Conservation (phyloP, 1,140 invertebrate species). For the Drosophila nannoptera region DNA sequence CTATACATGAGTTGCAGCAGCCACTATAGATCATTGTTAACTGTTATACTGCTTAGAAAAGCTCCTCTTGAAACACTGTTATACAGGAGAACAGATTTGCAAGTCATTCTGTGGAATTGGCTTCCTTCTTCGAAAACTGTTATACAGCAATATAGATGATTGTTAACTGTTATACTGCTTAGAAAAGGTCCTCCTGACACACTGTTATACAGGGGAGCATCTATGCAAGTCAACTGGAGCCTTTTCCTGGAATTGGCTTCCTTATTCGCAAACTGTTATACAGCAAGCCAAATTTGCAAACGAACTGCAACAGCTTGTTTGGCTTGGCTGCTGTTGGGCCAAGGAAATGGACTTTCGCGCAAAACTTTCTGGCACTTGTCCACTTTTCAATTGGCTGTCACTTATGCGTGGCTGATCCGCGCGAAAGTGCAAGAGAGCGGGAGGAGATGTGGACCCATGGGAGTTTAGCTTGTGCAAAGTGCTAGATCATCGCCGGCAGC, state of each 20-base stretch:
- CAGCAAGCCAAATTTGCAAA: not conserved
- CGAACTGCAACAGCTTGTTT: not conserved
- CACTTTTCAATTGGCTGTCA: constrained; percentile 37
- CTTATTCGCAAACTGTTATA: not conserved
- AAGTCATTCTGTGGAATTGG: too few relatives aligned
- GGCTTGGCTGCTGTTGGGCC: not conserved
- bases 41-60: not conserved
- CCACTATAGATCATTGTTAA: not conserved
- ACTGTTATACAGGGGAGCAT: too few relatives aligned
- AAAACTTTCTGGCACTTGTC: constrained; percentile 50
- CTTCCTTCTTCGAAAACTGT: too few relatives aligned
- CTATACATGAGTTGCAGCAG: not conserved
- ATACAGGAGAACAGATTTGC: too few relatives aligned
- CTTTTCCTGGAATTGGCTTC: too few relatives aligned
- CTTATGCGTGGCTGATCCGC: constrained; percentile 18
- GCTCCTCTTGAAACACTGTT: too few relatives aligned
- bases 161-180: not conserved
- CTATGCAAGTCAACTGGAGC: too few relatives aligned
- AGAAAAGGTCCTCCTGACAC: too few relatives aligned
- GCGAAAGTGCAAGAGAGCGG: constrained; percentile 1
- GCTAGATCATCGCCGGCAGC: constrained; percentile 49
- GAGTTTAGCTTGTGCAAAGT: constrained; percentile 35
- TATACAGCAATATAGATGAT: not conserved
- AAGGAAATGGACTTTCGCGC: constrained; percentile 47
- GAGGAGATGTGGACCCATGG: not conserved